Evolutionary conservation across 2,113 vertebrate genomes (phyloP).

Genomic region (Hemiscyllium ocellatum): DNA sequence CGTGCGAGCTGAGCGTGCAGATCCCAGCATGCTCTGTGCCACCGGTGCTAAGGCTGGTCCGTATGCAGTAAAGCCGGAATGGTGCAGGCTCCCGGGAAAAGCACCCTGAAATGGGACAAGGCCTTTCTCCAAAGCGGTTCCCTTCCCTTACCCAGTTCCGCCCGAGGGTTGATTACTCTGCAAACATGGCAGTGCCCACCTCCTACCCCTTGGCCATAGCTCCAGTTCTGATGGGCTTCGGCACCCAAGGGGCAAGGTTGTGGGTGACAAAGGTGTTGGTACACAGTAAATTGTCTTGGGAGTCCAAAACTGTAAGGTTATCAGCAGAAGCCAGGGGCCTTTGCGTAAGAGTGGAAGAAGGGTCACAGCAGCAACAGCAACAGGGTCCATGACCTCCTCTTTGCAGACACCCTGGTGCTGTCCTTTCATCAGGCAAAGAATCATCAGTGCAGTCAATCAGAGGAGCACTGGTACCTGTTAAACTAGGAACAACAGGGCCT

Average conservation of each 20-base stretch:
- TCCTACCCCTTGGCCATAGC: neutral
- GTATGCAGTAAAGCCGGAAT: neutral
- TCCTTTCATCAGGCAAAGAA: neutral
- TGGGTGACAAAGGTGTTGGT: too few relatives aligned
- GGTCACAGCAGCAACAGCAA: neutral
- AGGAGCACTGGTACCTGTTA: neutral
- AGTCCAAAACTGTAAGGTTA: neutral
- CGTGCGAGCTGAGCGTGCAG: neutral
- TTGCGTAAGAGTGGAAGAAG: neutral
- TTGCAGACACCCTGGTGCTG: neutral
- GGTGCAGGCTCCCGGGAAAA: neutral
- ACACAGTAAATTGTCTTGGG: neutral
- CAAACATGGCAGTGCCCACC: neutral
- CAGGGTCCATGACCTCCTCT: neutral
- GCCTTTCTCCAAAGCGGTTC: neutral
- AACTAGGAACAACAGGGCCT: neutral
- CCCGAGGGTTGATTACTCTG: neutral
- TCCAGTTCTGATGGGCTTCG: neutral
- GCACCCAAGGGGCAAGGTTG: neutral
- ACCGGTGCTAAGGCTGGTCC: conserved; percentile 1
- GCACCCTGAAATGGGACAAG: neutral
- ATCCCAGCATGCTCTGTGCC: neutral
- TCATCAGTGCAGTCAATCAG: neutral
- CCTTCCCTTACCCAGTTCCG: too few relatives aligned
- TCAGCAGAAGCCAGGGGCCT: neutral